Base-by-base conservation (phyloP, 2,113 vertebrate genomes). In the Sinocyclocheilus maitianheensis region DNA sequence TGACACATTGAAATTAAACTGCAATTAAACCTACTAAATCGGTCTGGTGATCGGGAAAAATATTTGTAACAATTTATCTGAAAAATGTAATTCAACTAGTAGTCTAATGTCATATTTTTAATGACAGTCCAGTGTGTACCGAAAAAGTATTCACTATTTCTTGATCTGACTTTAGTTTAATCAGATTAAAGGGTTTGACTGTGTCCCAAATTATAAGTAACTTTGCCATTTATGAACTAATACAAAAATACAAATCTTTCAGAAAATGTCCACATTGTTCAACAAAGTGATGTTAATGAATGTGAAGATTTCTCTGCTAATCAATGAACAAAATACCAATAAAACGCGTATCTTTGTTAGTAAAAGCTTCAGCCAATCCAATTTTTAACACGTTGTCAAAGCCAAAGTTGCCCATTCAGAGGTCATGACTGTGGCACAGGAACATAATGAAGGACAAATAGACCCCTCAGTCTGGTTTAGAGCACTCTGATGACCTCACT, bases 291-390 rank as follows among this genome's bases (percentile, higher is more conserved):
- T 34, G 3, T 43, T 43, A 43, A 43, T 69, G 65, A 69, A 69
- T 20, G 16, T 20, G 67, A 37, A 40, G 30, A 30, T 37, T 69
- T 37, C 30, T 34, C 30, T 37, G 30, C 30, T 5, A 71, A 10
- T 71, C 30, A 77, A 63, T 63, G n/a, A 58, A 55, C 37, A 63
- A 84, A 65, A 22, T 20, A 34, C 12, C 55, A 84, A 76, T 65
- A 48, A 65, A 58, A 24, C 46, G 2, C 11, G 3, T 24, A 37
- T 26, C 46, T 37, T 43, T 34, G 53, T 8, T 62, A 63, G 2
- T 37, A 71, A 4, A 71, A 2, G 40, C 22, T 43, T 75, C 37
- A 75, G 22, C 20, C 22, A 75, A 43, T 40, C 34, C 40, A 14
- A 48, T 48, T 43, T 24, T 75, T 2, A 75, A 75, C 72, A 75